A percentile compares a stretch with the other conserved stretches of the same genome.
phyloP scores from a whole-genome alignment of 2,888 invertebrate genomes.

The Coleophora flavipennella region DNA sequence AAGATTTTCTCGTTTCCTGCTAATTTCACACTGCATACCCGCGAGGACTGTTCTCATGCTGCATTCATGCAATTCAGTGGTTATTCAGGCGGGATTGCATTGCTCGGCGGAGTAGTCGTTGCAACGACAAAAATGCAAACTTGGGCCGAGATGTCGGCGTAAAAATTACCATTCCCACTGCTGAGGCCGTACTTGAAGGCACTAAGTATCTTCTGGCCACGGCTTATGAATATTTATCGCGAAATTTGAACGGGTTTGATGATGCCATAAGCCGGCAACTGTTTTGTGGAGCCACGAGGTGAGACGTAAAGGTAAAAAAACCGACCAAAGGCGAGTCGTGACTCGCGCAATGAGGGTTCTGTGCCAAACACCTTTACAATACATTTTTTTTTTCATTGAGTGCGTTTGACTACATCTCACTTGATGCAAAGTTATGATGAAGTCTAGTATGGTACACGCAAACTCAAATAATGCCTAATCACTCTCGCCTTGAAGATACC shows the following conservation, averaged over 20 bases:
- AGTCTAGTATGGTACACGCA: no score
- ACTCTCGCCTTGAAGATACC: no score
- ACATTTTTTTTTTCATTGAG: no score
- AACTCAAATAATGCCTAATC: no score
- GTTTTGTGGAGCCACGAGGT: constrained; percentile 5
- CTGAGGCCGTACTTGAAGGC: constrained; percentile 9
- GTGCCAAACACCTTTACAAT: no score
- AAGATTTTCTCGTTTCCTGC: no score
- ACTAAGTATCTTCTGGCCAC: not conserved
- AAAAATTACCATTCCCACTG: constrained; percentile 58
- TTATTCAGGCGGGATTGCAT: constrained; percentile 25
- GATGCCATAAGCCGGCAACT: constrained; percentile 25
- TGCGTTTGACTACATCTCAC: no score
- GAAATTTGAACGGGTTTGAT: constrained; percentile 48
- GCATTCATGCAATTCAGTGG: constrained; percentile 36
- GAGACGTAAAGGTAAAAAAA: no score
- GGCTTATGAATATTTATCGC: constrained; percentile 61
- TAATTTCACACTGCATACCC: constrained; percentile 12
- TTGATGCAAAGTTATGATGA: no score
- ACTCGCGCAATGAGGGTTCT: no score
- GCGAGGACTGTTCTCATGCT: constrained; percentile 13
- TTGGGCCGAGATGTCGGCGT: constrained; percentile 50
- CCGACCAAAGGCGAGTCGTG: no score
- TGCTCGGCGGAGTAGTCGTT: constrained; percentile 19
- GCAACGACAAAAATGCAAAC: constrained; percentile 61